phyloP scores from a whole-genome alignment of 2,888 invertebrate genomes.

The Archips xylosteana region DNA sequence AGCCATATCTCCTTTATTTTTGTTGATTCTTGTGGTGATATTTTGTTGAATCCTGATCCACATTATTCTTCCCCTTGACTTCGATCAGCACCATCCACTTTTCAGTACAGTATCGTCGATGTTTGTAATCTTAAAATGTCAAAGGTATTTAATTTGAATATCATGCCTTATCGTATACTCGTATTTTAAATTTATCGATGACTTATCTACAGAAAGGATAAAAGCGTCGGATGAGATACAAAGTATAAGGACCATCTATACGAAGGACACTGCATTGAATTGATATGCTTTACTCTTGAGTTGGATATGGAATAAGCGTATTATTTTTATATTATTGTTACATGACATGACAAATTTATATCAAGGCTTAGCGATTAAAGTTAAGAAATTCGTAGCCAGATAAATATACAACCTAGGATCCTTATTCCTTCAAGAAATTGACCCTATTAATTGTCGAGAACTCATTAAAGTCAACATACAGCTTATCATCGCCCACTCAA shows the following conservation, averaged over 20 bases:
- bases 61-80: slow-evolving; percentile 63
- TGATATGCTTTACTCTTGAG: background rate
- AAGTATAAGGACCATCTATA: slow-evolving; percentile 22
- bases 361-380: background rate
- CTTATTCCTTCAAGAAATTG: too few relatives aligned
- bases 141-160: slow-evolving; percentile 85
- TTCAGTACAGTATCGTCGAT: slow-evolving; percentile 75
- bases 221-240: slow-evolving; percentile 28
- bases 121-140: slow-evolving; percentile 84
- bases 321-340: background rate
- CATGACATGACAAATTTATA: background rate
- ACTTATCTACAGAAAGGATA: slow-evolving; percentile 66
- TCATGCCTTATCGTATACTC: slow-evolving; percentile 78
- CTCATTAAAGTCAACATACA: too few relatives aligned
- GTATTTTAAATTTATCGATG: slow-evolving; percentile 79
- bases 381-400: background rate
- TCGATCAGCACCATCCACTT: slow-evolving; percentile 57
- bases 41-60: slow-evolving; percentile 52
- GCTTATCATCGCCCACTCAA: too few relatives aligned
- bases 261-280: background rate
- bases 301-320: background rate
- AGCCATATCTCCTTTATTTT: too few relatives aligned
- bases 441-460: too few relatives aligned
- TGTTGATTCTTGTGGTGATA: too few relatives aligned
- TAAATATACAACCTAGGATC: too few relatives aligned